Evolutionary conservation across 2,888 invertebrate genomes (phyloP), one percentile per base, ranked within the genome.

Genomic region (Caenorhabditis zanzibari): DNA sequence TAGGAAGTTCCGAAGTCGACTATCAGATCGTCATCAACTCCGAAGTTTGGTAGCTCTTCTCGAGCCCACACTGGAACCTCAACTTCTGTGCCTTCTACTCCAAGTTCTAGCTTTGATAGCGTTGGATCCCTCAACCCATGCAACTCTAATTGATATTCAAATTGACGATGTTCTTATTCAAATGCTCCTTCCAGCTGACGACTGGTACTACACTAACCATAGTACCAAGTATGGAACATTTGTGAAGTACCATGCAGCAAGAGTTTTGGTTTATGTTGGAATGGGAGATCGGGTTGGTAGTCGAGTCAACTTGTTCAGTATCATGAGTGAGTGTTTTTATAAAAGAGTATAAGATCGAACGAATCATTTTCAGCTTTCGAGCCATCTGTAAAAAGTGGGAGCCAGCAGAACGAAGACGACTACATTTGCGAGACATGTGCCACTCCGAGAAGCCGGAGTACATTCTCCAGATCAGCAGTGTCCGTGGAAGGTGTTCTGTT

Each of bases 181-280:
- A 92, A 93, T 95, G 82, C 93, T 95, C 72, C 93, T 95, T 84
- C 95, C 95, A 22, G 94, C 95, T 0, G 95, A 95, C 90, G 95
- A 95, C 90, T 95, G 95, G 89, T 95, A 95, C 92, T 95, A 95
- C 93, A 95, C 95, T 63, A 95, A 95, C 90, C 95, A 95, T 92
- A 94, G 94, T 88, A 95, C 95, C 61, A 94, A 94, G 90, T 95
- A 94, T 90, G 95, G 95, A 68, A 93, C 94, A 75, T 95, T 94
- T 89, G 95, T 95, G 74, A 95, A 95, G 90, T 94, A 95, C 92
- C 95, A 95, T 91, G 95, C 95, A 0, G 94, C 95, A 3, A 90
- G 95, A 68, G 94, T 95, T 19, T 93, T 95, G 22, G 94, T 95
- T 80, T 95, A 95, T 91, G 93, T 95, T 89, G 95, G 95, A 28